Base-by-base conservation (phyloP, 2,888 invertebrate genomes). In the Diadegma fenestrale region DNA sequence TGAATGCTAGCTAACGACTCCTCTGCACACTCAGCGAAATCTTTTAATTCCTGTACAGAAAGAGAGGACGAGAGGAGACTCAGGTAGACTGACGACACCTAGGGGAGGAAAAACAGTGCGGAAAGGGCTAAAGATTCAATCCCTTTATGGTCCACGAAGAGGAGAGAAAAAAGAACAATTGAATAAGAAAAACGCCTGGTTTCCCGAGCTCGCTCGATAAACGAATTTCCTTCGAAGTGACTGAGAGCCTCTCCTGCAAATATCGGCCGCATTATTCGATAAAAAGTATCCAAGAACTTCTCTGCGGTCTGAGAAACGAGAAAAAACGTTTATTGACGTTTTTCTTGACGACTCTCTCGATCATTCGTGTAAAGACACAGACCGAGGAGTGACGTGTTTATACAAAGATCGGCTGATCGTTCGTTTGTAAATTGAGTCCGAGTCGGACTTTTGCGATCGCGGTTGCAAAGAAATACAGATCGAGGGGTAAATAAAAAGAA, bases 31-130 rank as follows among this genome's bases (percentile, higher is more conserved):
- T 85, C 89, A 87, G 90, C 89, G 90, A 90, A 91, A 91, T 91
- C 92, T 93, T 92, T 92, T 92, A 92, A 93, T 93, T 92, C 92
- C 90, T 90, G 89, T 88, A 89, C 89, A 87, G 87, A 87, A 87
- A 88, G 89, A 88, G 90, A 91, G 88, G 83, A 82, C 88, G 88
- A 88, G 91, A 91, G 88, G 85, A 85, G 86, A 76, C 86, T 87
- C 88, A 22, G 43, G 43, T 66, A 68, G 82, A 85, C 80, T 63
- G 68, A 64, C 41, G 80, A 82, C 84, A 86, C 86, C 58, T 26
- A 7, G n/a, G 43, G 26, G 54, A 26, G 14, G 8, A 58, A 26
- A 54, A 58, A 26, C n/a, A 54, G 37, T 37, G 8, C 37, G 37
- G 33, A 30, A 58, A 75, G 41, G 37, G 68, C 22, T 14, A 26